Conservation (phyloP, 2,113 vertebrate species). For the Leptobrachium ailaonicum region DNA sequence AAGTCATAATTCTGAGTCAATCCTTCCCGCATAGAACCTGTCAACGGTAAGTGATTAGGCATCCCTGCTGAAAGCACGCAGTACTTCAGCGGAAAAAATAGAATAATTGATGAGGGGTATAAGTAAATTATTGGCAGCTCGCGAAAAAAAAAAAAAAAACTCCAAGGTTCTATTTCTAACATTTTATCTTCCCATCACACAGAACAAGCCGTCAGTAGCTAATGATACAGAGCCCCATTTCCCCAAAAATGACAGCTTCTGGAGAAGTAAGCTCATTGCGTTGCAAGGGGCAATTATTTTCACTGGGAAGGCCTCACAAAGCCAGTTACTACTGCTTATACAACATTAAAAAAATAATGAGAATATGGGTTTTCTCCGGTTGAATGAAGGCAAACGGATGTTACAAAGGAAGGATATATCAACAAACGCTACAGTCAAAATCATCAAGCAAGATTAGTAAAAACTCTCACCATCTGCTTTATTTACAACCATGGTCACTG, state of each 20-base stretch:
- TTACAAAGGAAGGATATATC: no score
- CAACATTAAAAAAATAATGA: no score
- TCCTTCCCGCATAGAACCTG: conserved; percentile 49
- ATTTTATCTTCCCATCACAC: neutral
- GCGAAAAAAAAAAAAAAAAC: neutral
- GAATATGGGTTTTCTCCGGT: neutral
- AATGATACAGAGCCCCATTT: neutral
- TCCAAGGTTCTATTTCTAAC: neutral
- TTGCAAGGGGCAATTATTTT: neutral
- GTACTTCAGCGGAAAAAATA: conserved; percentile 48
- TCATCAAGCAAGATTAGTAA: no score
- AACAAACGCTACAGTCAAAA: no score
- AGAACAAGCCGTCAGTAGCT: neutral
- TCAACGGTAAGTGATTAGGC: conserved; percentile 53
- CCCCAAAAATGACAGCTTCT: neutral
- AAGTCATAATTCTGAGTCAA: conserved; percentile 19
- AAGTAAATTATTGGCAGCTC: conserved; percentile 46
- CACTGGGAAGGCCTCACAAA: neutral
- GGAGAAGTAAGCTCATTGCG: neutral
- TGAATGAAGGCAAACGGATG: no score
- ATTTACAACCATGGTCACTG: no score
- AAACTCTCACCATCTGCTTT: no score
- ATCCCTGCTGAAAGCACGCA: conserved; percentile 24
- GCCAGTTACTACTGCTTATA: neutral
- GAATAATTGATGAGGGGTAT: conserved; percentile 51